Conservation (phyloP, 1,140 invertebrate genomes). For the Pachypeltis micranthus region DNA sequence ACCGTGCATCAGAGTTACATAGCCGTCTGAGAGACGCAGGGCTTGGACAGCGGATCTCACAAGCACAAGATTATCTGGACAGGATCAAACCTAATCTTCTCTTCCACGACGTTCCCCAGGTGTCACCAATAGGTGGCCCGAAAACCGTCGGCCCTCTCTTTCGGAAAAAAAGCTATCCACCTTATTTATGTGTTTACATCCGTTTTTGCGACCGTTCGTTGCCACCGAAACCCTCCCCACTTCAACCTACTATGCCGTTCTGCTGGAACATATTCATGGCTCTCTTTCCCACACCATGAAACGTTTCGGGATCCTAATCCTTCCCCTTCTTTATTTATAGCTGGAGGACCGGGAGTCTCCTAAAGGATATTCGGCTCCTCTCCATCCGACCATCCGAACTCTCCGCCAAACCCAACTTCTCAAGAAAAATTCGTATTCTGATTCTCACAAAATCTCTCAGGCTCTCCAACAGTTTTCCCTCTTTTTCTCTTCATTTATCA, state of each 20-base stretch:
- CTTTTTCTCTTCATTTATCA: constrained; percentile 5
- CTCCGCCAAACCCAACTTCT: not conserved
- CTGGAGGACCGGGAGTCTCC: not conserved
- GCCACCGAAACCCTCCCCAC: not conserved
- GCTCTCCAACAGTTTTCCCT: not conserved
- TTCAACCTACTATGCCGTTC: not conserved
- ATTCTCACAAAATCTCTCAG: not conserved
- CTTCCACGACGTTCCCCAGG: too few species aligned
- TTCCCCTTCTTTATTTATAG: constrained; percentile 5
- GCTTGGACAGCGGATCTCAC: too few species aligned
- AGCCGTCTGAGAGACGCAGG: too few species aligned
- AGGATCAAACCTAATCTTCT: too few species aligned
- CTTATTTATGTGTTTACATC: constrained; percentile 10
- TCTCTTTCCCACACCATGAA: not conserved
- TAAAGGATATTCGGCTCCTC: not conserved
- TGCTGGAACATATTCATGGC: constrained; percentile 4
- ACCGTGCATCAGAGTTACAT: too few species aligned
- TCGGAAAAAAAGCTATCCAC: not conserved
- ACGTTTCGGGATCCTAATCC: not conserved
- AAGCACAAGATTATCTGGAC: too few species aligned
- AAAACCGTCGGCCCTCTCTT: too few species aligned
- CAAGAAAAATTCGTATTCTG: constrained; percentile 2
- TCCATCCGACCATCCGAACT: not conserved
- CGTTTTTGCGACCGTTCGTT: constrained; percentile 5
- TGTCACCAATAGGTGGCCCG: too few species aligned